phyloP scores from a whole-genome alignment of 2,797 vertebrate species.

The Galagoides demidoff region DNA sequence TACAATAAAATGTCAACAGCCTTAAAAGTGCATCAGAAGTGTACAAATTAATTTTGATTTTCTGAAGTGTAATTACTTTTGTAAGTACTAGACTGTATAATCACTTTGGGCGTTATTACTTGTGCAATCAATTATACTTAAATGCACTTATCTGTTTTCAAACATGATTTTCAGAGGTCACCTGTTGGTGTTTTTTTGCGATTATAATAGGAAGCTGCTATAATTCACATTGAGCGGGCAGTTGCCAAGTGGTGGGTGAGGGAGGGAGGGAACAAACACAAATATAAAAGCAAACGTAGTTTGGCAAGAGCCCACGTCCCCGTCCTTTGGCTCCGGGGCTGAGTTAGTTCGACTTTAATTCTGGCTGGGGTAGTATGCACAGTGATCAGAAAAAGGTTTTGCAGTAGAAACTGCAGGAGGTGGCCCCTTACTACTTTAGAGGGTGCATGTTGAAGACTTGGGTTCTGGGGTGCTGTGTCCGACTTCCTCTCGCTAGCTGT shows the following conservation, averaged over 20 bases:
- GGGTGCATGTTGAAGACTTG: rapidly evolving
- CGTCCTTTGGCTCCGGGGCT: neutral
- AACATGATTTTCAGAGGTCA: conserved; percentile 86
- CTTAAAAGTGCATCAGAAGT: conserved; percentile 86
- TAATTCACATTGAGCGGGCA: neutral
- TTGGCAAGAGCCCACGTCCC: neutral
- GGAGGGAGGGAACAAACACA: neutral
- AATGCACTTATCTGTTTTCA: conserved; percentile 86
- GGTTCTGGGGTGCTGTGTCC: too few species aligned
- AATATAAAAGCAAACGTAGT: neutral
- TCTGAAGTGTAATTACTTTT: conserved; percentile 90
- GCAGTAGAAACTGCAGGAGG: neutral
- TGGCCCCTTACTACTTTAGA: rapidly evolving
- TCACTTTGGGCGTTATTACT: conserved; percentile 86
- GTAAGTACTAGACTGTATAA: conserved; percentile 88
- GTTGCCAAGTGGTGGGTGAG: rapidly evolving
- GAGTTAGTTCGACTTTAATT: neutral
- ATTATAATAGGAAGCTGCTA: neutral
- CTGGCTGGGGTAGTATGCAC: neutral
- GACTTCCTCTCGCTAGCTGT: neutral
- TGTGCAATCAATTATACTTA: conserved; percentile 88
- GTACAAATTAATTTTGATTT: conserved; percentile 92
- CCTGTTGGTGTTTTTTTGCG: conserved; percentile 67
- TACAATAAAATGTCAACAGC: conserved; percentile 92
- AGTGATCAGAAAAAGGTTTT: rapidly evolving